These are phyloP conservation scores for Pegoplata infirma DNA, from an alignment of 2,888 invertebrate species.

Conservation along the genomic window DNA sequence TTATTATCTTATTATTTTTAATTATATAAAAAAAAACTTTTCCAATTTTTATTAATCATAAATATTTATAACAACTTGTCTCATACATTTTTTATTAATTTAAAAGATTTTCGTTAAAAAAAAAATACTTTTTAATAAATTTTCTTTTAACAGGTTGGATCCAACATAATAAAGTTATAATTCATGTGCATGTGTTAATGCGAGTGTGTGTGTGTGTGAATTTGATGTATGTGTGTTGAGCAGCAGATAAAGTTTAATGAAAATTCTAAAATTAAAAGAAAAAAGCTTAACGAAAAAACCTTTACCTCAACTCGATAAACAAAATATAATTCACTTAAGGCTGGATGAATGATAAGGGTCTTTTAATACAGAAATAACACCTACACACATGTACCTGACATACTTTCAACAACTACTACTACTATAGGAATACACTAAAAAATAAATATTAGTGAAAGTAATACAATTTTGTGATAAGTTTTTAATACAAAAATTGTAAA, in stretches of 20 bases:
- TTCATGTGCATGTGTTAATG: neutral
- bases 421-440: no score
- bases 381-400: neutral
- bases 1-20: no score
- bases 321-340: constrained; percentile 45
- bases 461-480: no score
- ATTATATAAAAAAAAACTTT: no score
- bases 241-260: constrained; percentile 41
- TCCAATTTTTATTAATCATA: no score
- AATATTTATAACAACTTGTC: no score
- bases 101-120: no score
- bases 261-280: constrained; percentile 35
- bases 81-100: no score
- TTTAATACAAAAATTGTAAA: no score
- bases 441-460: no score
- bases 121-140: no score
- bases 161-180: neutral
- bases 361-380: neutral
- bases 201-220: constrained; percentile 2
- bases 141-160: no score
- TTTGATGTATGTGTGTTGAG: neutral
- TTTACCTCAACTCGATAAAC: constrained; percentile 22
- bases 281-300: constrained; percentile 37
- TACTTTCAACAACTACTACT: neutral
- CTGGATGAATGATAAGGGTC: constrained; percentile 39